A percentile compares a stretch with the other conserved stretches of the same genome.
Conservation (phyloP, 2,113 vertebrate species). For the Salvelinus alpinus region DNA sequence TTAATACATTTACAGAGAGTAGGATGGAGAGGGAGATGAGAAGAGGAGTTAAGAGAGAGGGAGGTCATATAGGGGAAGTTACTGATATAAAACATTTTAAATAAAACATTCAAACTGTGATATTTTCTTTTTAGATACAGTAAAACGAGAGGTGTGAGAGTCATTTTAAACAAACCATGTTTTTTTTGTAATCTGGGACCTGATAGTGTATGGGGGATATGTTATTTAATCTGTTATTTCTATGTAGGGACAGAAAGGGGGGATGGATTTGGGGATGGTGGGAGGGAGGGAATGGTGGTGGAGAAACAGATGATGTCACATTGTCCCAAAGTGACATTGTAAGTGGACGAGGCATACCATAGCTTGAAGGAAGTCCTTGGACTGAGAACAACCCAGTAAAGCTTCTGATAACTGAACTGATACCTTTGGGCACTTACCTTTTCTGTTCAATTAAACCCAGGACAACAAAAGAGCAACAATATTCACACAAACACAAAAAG, state of each 20-base stretch:
- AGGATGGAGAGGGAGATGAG: background rate
- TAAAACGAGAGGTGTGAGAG: constrained; percentile 50
- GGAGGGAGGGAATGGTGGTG: background rate
- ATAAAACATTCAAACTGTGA: constrained; percentile 87
- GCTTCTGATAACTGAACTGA: constrained; percentile 69
- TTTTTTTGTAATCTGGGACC: constrained; percentile 41
- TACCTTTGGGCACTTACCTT: constrained; percentile 54
- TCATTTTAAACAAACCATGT: constrained; percentile 31
- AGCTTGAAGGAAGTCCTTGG: constrained; percentile 61
- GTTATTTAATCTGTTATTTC: constrained; percentile 77
- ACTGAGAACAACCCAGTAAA: constrained; percentile 59
- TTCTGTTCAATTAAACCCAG: constrained; percentile 33
- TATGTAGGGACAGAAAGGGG: constrained; percentile 27
- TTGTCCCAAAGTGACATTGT: constrained; percentile 38
- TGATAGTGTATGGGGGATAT: constrained; percentile 45
- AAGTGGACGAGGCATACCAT: constrained; percentile 59
- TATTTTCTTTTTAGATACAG: constrained; percentile 81
- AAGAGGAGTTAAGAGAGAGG: constrained; percentile 1
- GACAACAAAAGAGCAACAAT: constrained; percentile 25
- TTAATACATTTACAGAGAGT: background rate
- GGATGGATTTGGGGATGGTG: background rate
- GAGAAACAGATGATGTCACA: background rate
- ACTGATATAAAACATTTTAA: constrained; percentile 72
- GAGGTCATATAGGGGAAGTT: constrained; percentile 59
- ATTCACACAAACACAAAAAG: constrained; percentile 10